Percentiles rank a stretch among this genome's conserved stretches.
Evolutionary conservation across 2,113 vertebrate genomes (phyloP).

Genomic region (Leucosticte australis): DNA sequence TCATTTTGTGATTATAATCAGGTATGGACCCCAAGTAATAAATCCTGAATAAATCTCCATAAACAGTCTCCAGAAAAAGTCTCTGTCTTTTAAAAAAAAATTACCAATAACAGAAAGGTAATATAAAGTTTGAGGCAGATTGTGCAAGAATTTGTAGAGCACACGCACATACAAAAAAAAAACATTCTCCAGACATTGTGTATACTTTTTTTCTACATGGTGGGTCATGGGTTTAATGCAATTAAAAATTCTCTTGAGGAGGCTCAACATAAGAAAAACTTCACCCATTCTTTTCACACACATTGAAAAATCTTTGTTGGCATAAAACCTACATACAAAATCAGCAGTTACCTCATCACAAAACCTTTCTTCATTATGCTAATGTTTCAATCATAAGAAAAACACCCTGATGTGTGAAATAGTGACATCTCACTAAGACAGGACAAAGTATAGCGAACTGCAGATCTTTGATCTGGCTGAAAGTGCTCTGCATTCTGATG

Average conservation of each 20-base stretch:
- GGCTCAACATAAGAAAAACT: background rate
- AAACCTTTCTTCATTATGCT: slow-evolving; percentile 20
- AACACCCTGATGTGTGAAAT: slow-evolving; percentile 18
- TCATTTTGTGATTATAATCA: background rate
- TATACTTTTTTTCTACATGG: background rate
- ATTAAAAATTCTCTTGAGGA: background rate
- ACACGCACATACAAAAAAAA: background rate
- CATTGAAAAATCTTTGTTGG: background rate
- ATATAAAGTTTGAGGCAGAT: background rate
- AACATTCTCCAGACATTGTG: background rate
- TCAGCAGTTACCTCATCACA: slow-evolving; percentile 13
- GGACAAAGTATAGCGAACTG: slow-evolving; percentile 25
- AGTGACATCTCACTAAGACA: slow-evolving; percentile 26
- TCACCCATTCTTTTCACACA: background rate
- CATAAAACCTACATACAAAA: background rate
- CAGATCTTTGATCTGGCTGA: slow-evolving; percentile 38
- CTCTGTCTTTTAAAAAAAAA: background rate
- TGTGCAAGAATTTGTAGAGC: background rate
- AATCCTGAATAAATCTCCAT: background rate
- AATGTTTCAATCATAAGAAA: slow-evolving; percentile 25
- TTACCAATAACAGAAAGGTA: background rate
- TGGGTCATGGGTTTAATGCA: background rate
- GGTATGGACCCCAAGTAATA: background rate
- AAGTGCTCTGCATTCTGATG: slow-evolving; percentile 51
- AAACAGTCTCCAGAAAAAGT: background rate